phyloP scores from a whole-genome alignment of 1,140 invertebrate genomes.

The Ceratoteleas bidentatus region DNA sequence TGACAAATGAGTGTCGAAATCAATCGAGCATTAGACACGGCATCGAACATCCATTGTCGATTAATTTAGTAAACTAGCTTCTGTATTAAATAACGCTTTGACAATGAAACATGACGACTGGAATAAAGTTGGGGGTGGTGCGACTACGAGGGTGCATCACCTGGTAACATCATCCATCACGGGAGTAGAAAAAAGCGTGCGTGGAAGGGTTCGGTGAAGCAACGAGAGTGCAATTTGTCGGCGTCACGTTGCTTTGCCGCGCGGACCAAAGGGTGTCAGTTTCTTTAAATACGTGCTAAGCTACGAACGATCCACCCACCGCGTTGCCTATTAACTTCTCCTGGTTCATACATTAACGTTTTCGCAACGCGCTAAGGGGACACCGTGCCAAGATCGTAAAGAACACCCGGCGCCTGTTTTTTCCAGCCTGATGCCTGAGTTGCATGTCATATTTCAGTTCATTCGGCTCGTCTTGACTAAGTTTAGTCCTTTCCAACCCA shows the following conservation, averaged over 20 bases:
- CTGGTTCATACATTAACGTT: conserved; percentile 50
- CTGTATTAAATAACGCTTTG: conserved; percentile 49
- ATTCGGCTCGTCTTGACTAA: conserved; percentile 24
- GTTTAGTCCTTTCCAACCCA: conserved; percentile 25
- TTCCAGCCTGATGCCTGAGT: conserved; percentile 25
- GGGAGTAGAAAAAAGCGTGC: conserved; percentile 5
- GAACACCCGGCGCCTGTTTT: conserved; percentile 67
- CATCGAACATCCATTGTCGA: conserved; percentile 4
- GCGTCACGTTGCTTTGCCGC: conserved; percentile 65
- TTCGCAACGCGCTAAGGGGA: conserved; percentile 59
- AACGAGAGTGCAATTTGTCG: conserved; percentile 71
- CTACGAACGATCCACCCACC: conserved; percentile 62
- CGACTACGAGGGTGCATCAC: conserved; percentile 70
- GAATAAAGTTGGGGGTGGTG: conserved; percentile 60
- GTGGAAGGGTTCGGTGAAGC: conserved; percentile 62
- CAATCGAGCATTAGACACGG: no score
- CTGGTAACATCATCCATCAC: conserved; percentile 75
- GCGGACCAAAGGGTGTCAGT: conserved; percentile 59
- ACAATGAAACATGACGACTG: conserved; percentile 25
- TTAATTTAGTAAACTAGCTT: conserved; percentile 41
- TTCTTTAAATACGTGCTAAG: conserved; percentile 58
- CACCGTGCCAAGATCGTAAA: conserved; percentile 63
- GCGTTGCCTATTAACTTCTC: conserved; percentile 65
- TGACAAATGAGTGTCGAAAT: no score
- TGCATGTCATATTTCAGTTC: conserved; percentile 43